A percentile compares a stretch with the other conserved stretches of the same genome.
Conservation (phyloP, 2,797 vertebrate genomes). For the Streptopelia turtur region DNA sequence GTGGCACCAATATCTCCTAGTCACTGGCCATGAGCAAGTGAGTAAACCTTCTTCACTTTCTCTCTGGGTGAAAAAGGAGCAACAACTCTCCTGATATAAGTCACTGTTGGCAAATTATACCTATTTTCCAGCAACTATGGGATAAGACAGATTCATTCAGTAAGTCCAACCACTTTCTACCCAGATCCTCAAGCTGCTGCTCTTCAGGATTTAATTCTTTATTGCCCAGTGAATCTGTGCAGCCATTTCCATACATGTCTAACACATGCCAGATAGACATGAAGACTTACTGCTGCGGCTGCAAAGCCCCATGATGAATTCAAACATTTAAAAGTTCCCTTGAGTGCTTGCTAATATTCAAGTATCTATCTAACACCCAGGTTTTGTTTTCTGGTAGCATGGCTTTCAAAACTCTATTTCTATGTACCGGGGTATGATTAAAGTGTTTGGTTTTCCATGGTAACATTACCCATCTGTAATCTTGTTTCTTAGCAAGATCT, state of each 20-base stretch:
- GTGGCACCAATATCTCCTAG: neutral
- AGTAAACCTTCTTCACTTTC: neutral
- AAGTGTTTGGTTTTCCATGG: constrained; percentile 31
- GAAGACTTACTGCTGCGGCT: neutral
- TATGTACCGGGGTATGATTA: neutral
- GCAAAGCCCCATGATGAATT: neutral
- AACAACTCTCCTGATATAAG: neutral
- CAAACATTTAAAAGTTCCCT: neutral
- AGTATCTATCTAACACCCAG: neutral
- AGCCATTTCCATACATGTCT: neutral
- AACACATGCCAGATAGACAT: rapidly evolving
- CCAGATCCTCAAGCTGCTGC: neutral
- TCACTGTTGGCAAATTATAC: neutral
- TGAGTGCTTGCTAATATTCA: neutral
- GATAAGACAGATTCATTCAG: neutral
- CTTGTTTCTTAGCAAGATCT: constrained; percentile 13
- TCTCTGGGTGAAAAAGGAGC: neutral
- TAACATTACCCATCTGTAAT: constrained; percentile 44
- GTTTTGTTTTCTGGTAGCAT: neutral
- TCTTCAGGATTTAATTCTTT: neutral
- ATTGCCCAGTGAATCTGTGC: neutral
- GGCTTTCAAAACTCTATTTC: neutral
- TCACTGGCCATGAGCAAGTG: no score
- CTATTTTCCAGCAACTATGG: neutral
- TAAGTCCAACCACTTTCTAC: neutral